Percentiles rank a stretch among this genome's conserved stretches.
These are phyloP conservation scores for Epizoanthus rinbou DNA, from an alignment of 92 coral and sea anemone species.

Conservation along the genomic window DNA sequence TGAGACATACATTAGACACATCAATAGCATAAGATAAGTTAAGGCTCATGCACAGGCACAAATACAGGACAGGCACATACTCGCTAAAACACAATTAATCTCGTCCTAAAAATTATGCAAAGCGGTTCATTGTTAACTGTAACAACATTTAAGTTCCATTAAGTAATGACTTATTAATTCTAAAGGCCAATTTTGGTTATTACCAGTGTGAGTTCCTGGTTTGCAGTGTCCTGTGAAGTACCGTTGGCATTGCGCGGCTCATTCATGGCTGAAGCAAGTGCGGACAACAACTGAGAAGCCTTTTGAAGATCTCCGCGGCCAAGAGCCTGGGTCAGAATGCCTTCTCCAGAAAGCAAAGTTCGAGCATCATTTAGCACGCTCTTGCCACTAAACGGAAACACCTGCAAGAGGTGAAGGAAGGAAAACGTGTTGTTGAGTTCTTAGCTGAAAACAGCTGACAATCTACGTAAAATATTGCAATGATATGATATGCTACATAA, in stretches of 20 bases:
- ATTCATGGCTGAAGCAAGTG: conserved; percentile 25
- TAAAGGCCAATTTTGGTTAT: neutral
- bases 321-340: conserved; percentile 22
- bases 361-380: neutral
- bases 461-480: too few species aligned
- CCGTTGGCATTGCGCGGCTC: neutral
- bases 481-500: too few species aligned
- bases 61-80: neutral
- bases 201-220: conserved; percentile 8
- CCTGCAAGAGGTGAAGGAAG: neutral
- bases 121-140: too few species aligned
- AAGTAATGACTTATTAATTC: too few species aligned
- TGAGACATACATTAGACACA: neutral
- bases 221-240: neutral
- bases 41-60: neutral
- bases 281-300: conserved; percentile 26
- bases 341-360: conserved; percentile 2
- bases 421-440: too few species aligned
- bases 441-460: too few species aligned
- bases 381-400: conserved; percentile 1
- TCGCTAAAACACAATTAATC: neutral
- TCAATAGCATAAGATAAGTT: neutral
- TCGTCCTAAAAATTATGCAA: too few species aligned
- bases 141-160: too few species aligned
- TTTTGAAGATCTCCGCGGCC: conserved; percentile 22